Evolutionary conservation across 1,140 invertebrate species (phyloP).

Genomic region (Drosophila prosaltans): DNA sequence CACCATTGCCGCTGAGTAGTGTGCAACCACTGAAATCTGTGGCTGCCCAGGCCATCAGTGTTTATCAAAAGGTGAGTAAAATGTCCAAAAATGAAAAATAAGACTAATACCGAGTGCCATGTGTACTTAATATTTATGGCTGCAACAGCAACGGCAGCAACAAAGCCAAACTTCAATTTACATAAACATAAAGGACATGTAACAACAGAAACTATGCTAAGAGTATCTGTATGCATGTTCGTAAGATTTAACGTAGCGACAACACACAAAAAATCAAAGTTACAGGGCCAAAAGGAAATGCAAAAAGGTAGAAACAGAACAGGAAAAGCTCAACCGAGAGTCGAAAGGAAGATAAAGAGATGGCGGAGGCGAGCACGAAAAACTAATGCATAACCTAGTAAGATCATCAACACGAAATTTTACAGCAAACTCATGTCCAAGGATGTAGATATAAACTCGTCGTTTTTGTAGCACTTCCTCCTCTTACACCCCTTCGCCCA

Average conservation of each 20-base stretch:
- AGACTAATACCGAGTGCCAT: conserved; percentile 55
- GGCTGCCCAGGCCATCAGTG: conserved; percentile 55
- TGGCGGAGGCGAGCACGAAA: conserved; percentile 48
- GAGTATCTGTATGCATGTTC: conserved; percentile 49
- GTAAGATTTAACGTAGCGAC: conserved; percentile 68
- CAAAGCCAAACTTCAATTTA: conserved; percentile 74
- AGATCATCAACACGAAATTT: conserved; percentile 83
- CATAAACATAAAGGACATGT: conserved; percentile 78
- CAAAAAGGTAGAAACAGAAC: conserved; percentile 55
- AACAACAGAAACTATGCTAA: conserved; percentile 36
- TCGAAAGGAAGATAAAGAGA: background rate
- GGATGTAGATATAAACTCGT: conserved; percentile 77
- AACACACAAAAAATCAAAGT: conserved; percentile 79
- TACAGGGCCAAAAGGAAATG: conserved; percentile 54
- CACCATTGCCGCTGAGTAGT: conserved; percentile 16
- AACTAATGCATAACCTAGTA: conserved; percentile 82
- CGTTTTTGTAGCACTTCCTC: conserved; percentile 64
- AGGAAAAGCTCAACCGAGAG: conserved; percentile 39
- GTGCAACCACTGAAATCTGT: conserved; percentile 56
- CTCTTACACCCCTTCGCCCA: background rate
- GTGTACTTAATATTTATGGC: conserved; percentile 78
- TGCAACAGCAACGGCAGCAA: conserved; percentile 36
- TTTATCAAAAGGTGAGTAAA: conserved; percentile 64
- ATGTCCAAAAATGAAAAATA: conserved; percentile 24
- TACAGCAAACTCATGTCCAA: conserved; percentile 82